Base-by-base conservation (phyloP, 2,888 invertebrate genomes). In the Drepana falcataria region DNA sequence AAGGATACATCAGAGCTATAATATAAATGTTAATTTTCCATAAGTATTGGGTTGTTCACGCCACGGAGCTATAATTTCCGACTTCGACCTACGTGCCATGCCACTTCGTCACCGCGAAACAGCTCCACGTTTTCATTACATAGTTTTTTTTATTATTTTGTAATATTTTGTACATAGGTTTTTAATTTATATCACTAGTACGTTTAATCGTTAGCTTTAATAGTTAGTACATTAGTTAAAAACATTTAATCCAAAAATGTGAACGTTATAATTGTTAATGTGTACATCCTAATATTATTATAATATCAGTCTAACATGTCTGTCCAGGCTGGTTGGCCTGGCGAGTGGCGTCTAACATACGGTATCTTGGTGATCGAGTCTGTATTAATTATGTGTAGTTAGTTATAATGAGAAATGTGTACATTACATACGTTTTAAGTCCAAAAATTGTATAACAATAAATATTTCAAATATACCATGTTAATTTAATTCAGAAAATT, bases 161-260 rank as follows among this genome's bases (percentile, higher is more conserved):
- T 90, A 89, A 88, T 87, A 86, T 87, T 86, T 87, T 90, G 88
- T 91, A 90, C 81, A 90, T 88, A 89, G 73, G 69, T 74, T 71
- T 79, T 87, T 86, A 89, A 86, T 90, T 21, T 21, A 21, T 89
- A 88, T 89, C 77, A 73, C 73, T 77, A 78, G 73, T 64, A 75
- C 69, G 80, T 76, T 85, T 85, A 83, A 75, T 75, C 68, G 71
- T 87, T 87, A 91, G 89, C 90, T 91, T 91, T 91, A 91, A 90
- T 90, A 89, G 88, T 75, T 85, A 82, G 80, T 85, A 85, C 69
- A 69, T 65, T 85, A 84, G 81, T 64, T 63, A 76, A 76, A 66
- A 77, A 78, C 75, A 77, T 79, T 77, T 77, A 83, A 80, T 75
- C 74, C 87, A 90, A 89, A 89, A 85, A 87, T 81, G 77, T 84